Evolutionary conservation across 2,888 invertebrate genomes (phyloP), one percentile per base, ranked within the genome.

Genomic region (Oscheius sp.): DNA sequence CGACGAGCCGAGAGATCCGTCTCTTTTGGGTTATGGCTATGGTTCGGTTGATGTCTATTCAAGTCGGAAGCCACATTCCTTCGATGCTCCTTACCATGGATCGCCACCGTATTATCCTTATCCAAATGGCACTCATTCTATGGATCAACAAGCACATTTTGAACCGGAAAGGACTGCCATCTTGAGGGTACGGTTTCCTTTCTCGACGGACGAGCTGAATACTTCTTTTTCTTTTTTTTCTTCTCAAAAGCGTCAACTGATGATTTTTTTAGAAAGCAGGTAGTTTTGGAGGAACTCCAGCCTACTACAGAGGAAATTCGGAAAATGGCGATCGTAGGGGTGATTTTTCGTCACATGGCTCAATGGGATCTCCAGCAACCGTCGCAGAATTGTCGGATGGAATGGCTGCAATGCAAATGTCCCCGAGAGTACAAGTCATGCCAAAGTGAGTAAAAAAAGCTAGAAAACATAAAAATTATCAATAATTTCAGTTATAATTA

Each of bases 261-360:
- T n/a, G n/a, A n/a, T n/a, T n/a, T 13, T 72, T 79, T 29, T 61
- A 77, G 77, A 77, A 76, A 58, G 78, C 80, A 6, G 80, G 76
- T 29, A 80, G 80, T 46, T 80, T 80, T 45, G 80, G 80, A 35
- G 80, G 80, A 21, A 69, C 69, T 18, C 68, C 73, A 2, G 68
- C 61, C 23, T 69, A 69, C 18, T 73, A 73, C 35, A 41, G 73
- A n/a, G 69, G 56, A 1, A 70, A 59, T 59, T 58, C 29, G 29
- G 52, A 66, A 18, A 52, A 18, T 27, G 35, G 35, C 16, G 52
- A 66, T 29, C 49, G 52, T 7, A 46, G 18, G 18, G 7, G 52
- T 12, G 66, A 66, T 29, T 49, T 52, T 35, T 66, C 66, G 5
- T n/a, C 66, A n/a, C 49, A 49, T 27, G 66, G 66, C 1, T 66